Evolutionary conservation across 2,797 vertebrate species (phyloP), one percentile per base, ranked within the genome.

Genomic region (Brotula barbata): DNA sequence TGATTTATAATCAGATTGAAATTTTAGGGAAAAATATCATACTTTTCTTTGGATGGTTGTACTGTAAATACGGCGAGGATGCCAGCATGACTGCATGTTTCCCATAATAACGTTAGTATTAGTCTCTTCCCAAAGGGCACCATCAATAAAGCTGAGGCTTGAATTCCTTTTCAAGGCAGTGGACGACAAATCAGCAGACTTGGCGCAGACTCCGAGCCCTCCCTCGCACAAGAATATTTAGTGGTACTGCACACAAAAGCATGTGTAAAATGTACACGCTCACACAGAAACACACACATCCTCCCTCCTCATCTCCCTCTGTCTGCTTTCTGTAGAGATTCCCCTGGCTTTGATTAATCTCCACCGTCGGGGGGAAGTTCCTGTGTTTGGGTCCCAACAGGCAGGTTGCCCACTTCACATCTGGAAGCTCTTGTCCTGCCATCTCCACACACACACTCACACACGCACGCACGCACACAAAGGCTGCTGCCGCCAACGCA

Each of bases 351-450:
- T 90, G 89, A 90, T 92, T 91, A 91, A 91, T 88, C 84, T 85
- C 72, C 41, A 56, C 84, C 80, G 73, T 90, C 89, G 82, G 81
- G 78, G 84, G 80, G 79, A 87, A 85, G 89, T 90, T 91, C 88
- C 83, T 88, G 87, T 89, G 85, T 90, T 90, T 89, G 78, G 73
- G 79, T 86, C 84, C 77, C 61, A 44, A 78, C 80, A 83, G 89
- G 89, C 85, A 84, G 73, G 74, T 85, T 91, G 88, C 89, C 89
- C 88, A 87, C 70, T 81, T 67, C 90, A 90, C 91, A 92, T 92
- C 91, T 92, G 91, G 90, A 92, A 90, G 84, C 82, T 81, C 69
- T 86, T 80, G 83, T 48, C 45, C 75, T 77, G 64, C 71, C 69
- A 80, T 80, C 66, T 72, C 61, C 58, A 52, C 53, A 82, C 75